These are phyloP conservation scores for Taurulus bubalis DNA, from an alignment of 2,113 vertebrate species.

Conservation along the genomic window DNA sequence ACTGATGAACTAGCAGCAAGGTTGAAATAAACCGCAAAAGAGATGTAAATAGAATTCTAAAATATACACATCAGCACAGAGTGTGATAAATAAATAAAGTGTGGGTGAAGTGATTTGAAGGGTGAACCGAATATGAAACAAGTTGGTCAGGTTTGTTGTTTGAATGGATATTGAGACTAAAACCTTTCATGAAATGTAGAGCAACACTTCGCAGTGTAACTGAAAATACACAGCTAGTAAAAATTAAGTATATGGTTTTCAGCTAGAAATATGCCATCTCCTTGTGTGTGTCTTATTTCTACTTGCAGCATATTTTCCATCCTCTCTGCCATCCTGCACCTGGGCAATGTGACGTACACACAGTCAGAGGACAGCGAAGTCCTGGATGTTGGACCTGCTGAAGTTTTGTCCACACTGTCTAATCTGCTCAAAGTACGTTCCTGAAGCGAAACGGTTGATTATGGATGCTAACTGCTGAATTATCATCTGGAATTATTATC, in stretches of 20 bases:
- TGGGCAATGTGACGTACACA: conserved; percentile 92
- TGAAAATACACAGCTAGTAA: not conserved
- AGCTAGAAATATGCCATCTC: not conserved
- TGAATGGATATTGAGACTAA: not conserved
- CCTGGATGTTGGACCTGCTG: conserved; percentile 89
- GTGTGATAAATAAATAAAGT: not conserved
- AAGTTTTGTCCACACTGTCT: conserved; percentile 90
- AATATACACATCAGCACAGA: not conserved
- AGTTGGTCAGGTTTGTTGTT: not conserved
- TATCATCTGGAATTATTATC: not conserved
- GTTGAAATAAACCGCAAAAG: not conserved
- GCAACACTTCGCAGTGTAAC: not conserved
- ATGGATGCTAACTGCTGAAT: not conserved
- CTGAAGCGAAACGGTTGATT: not conserved
- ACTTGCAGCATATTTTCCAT: conserved; percentile 89
- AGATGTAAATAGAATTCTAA: not conserved
- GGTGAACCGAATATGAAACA: not conserved
- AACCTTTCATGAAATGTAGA: not conserved
- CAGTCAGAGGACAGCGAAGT: conserved; percentile 85
- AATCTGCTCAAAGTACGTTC: conserved; percentile 85
- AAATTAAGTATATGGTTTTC: not conserved
- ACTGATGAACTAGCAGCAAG: not conserved
- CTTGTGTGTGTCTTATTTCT: conserved; percentile 39
- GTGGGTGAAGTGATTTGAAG: not conserved
- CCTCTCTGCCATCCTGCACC: conserved; percentile 93